Evolutionary conservation across 1,140 invertebrate genomes (phyloP), one percentile per base, ranked within the genome.

Genomic region (Amyelois transitella): DNA sequence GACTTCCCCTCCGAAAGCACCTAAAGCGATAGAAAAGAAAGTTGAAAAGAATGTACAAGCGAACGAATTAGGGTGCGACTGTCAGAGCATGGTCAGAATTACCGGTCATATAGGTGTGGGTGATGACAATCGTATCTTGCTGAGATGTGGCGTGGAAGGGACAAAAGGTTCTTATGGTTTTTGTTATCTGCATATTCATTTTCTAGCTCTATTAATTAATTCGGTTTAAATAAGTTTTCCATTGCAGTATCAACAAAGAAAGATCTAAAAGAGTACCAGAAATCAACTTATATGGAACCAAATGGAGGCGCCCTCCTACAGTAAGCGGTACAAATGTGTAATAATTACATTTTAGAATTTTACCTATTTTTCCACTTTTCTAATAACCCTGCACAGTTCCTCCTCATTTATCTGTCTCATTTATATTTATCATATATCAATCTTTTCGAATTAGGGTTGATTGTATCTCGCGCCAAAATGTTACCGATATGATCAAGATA

Each of bases 41-140:
- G 12, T 12, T 10, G 28, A 32, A 32, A 32, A 32, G 10, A 32
- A 32, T 32, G 12, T 32, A 10, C 4, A 32, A 32, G 28, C 10
- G 4, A 32, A 10, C 12, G n/a, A n/a, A n/a, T n/a, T n/a, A n/a
- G n/a, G n/a, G n/a, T n/a, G n/a, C n/a, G 10, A 32, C 28, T 4
- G 28, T 6, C 28, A 32, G 12, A 32, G 10, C 10, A 10, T 32
- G 10, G 28, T 86, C 0, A 69, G 60, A 38, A 77, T 86, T 19
- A 60, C 72, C 28, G 81, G 81, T n/a, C 67, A 67, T 43, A 49
- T 85, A 3, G 83, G 80, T 0, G 22, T 77, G 3, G 75, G 55
- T 12, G 58, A 75, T 28, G 64, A 32, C 28, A 32, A 32, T 10
- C 28, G 12, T 6, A 4, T 32, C 10, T 6, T 32, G 28, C 6